Percentiles rank a stretch among this genome's conserved stretches.
Conservation (phyloP, 2,797 vertebrate genomes). For the Argentina silus region DNA sequence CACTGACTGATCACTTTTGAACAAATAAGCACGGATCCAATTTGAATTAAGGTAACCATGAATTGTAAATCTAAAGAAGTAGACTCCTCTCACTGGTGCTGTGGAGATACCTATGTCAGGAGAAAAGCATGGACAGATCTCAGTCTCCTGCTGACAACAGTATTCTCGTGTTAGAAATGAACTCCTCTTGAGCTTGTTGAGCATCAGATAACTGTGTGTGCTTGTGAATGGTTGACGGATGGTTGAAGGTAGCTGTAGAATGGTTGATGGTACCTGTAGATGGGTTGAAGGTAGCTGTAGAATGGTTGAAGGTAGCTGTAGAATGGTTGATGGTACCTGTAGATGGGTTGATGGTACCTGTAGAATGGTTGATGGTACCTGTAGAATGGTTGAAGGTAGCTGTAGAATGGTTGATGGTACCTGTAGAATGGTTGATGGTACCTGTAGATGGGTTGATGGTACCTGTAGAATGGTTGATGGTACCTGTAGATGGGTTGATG, state of each 20-base stretch:
- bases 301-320: too few relatives aligned
- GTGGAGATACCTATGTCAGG: slow-evolving; percentile 29
- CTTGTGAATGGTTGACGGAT: neutral
- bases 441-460: too few relatives aligned
- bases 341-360: too few relatives aligned
- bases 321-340: too few relatives aligned
- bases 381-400: too few relatives aligned
- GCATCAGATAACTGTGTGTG: neutral
- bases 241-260: too few relatives aligned
- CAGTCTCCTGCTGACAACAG: neutral
- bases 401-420: too few relatives aligned
- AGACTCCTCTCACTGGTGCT: slow-evolving; percentile 13
- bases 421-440: too few relatives aligned
- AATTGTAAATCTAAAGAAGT: slow-evolving; percentile 27
- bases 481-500: too few relatives aligned
- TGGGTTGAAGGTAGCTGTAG: too few relatives aligned
- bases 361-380: too few relatives aligned
- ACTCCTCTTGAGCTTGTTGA: neutral
- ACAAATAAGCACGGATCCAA: neutral
- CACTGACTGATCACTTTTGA: slow-evolving; percentile 9
- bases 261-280: neutral
- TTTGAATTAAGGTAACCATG: neutral
- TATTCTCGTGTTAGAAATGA: neutral
- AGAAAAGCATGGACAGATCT: neutral
- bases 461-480: too few relatives aligned